phyloP scores from a whole-genome alignment of 2,113 vertebrate genomes.

The Pycnonotus jocosus region DNA sequence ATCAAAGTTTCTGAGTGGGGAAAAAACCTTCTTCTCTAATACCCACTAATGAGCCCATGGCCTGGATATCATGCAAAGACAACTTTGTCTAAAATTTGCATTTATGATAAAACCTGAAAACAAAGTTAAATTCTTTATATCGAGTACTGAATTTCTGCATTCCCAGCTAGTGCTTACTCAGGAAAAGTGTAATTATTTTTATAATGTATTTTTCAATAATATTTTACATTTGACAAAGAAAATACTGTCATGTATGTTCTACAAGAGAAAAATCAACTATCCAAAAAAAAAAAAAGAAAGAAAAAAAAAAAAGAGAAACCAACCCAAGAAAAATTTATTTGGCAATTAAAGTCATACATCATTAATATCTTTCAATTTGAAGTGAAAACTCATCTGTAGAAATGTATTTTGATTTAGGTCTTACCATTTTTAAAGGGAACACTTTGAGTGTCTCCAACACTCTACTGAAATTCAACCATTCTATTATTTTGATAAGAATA shows the following conservation, averaged over 20 bases:
- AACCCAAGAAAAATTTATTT: background rate
- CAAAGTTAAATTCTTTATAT: background rate
- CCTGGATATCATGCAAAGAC: background rate
- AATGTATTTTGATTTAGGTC: conserved; percentile 9
- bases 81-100: background rate
- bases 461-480: background rate
- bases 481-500: conserved; percentile 11
- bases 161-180: background rate
- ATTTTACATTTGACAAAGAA: background rate
- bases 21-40: background rate
- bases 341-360: background rate
- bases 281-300: background rate
- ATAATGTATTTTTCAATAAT: background rate
- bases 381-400: background rate
- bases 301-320: background rate
- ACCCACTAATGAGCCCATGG: background rate
- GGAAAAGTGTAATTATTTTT: background rate
- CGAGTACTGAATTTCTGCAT: background rate
- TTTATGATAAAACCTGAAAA: background rate
- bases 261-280: background rate
- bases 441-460: background rate
- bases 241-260: background rate
- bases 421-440: background rate
- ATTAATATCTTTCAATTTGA: background rate
- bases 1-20: background rate